A percentile compares a stretch with the other conserved stretches of the same genome.
phyloP scores from a whole-genome alignment of 1,140 invertebrate genomes.

The Anagrus nilaparvatae region DNA sequence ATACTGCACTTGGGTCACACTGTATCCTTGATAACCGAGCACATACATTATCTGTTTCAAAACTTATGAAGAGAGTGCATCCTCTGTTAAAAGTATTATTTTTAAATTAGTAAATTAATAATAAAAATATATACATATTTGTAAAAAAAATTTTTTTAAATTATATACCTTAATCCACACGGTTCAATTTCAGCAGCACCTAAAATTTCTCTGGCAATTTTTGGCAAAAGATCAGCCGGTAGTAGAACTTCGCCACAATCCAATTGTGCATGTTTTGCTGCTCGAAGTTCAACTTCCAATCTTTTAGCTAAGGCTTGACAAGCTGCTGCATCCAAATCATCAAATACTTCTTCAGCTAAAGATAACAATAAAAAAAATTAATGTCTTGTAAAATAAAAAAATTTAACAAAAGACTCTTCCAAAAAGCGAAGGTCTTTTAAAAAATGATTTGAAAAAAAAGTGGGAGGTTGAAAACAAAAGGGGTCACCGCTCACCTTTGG shows the following conservation, averaged over 20 bases:
- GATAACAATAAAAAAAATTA: constrained; percentile 12
- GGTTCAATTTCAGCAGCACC: constrained; percentile 74
- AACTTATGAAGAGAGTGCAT: constrained; percentile 65
- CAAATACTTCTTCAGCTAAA: constrained; percentile 30
- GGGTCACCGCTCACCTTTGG: too few species aligned
- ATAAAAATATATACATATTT: not conserved
- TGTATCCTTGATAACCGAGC: constrained; percentile 57
- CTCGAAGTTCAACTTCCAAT: constrained; percentile 63
- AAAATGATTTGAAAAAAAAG: too few species aligned
- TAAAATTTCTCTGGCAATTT: constrained; percentile 65
- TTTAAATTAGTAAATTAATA: constrained; percentile 7
- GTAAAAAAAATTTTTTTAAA: constrained; percentile 8
- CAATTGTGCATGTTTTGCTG: constrained; percentile 66
- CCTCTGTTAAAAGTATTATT: constrained; percentile 43
- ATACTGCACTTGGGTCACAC: constrained; percentile 70
- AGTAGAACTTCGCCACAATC: constrained; percentile 70
- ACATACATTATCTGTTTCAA: constrained; percentile 53
- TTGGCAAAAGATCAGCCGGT: constrained; percentile 62
- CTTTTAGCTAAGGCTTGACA: constrained; percentile 51
- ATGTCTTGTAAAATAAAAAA: too few species aligned
- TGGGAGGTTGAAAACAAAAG: too few species aligned
- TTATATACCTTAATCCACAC: constrained; percentile 56
- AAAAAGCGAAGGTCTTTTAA: too few species aligned
- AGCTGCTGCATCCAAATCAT: constrained; percentile 35
- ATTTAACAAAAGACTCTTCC: too few species aligned